A percentile compares a stretch with the other conserved stretches of the same genome.
Evolutionary conservation across 1,140 invertebrate species (phyloP).

Genomic region (Protaetia brevitarsis): DNA sequence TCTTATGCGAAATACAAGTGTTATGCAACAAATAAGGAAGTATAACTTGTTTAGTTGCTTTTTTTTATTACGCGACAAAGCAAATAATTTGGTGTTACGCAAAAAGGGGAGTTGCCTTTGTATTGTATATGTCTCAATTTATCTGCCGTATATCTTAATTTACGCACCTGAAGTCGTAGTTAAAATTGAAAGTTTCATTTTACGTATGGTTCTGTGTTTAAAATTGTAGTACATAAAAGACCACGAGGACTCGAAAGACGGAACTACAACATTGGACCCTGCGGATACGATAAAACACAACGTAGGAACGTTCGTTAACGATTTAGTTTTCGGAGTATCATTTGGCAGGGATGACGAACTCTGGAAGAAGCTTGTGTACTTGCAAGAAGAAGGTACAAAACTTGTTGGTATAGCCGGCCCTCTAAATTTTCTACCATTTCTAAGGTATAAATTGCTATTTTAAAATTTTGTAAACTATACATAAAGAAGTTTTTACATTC

Average conservation of each 20-base stretch:
- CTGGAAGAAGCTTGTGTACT: conserved; percentile 69
- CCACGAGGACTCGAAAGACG: not conserved
- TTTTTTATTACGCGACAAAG: too few relatives aligned
- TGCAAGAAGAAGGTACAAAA: conserved; percentile 77
- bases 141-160: too few relatives aligned
- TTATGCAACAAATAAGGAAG: too few relatives aligned
- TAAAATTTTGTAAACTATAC: not conserved
- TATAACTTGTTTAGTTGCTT: too few relatives aligned
- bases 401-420: conserved; percentile 74
- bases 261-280: conserved; percentile 49
- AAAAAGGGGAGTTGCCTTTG: too few relatives aligned
- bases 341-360: conserved; percentile 65
- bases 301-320: conserved; percentile 74
- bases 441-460: conserved; percentile 56
- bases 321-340: conserved; percentile 70
- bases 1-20: too few relatives aligned
- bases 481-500: too few relatives aligned
- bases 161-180: too few relatives aligned
- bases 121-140: too few relatives aligned
- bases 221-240: conserved; percentile 11
- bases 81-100: too few relatives aligned
- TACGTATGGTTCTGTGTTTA: too few relatives aligned
- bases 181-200: too few relatives aligned
- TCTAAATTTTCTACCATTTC: conserved; percentile 78
- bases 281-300: conserved; percentile 59